A percentile compares a stretch with the other conserved stretches of the same genome.
Conservation (phyloP, 2,888 invertebrate species). For the Amphimallon solstitiale region DNA sequence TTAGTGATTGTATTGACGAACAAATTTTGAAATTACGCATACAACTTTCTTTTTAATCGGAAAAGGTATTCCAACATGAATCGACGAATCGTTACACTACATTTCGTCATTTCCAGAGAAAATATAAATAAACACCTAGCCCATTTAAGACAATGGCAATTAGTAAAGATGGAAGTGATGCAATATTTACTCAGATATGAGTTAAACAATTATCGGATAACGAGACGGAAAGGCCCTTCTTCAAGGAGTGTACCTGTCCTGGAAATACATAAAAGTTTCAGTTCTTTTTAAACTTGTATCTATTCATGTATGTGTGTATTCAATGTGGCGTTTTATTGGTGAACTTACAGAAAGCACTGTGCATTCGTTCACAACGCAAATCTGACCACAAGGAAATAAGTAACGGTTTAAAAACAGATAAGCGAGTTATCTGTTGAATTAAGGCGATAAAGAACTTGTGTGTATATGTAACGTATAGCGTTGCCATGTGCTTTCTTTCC, state of each 20-base stretch:
- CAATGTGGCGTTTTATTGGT: too few relatives aligned
- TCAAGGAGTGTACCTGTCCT: too few relatives aligned
- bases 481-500: constrained; percentile 6
- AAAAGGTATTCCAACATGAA: too few relatives aligned
- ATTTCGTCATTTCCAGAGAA: neutral
- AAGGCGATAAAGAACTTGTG: constrained; percentile 15
- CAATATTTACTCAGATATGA: constrained; percentile 12
- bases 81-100: neutral
- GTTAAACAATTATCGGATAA: constrained; percentile 1
- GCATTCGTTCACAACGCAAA: constrained; percentile 3
- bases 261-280: too few relatives aligned
- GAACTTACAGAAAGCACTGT: too few relatives aligned
- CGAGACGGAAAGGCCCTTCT: neutral
- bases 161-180: constrained; percentile 24
- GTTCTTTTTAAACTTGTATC: too few relatives aligned
- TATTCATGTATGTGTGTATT: too few relatives aligned
- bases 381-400: constrained; percentile 18
- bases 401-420: constrained; percentile 30
- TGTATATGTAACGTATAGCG: too few relatives aligned
- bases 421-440: constrained; percentile 30
- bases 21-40: too few relatives aligned
- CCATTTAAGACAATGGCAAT: constrained; percentile 13
- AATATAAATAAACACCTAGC: neutral
- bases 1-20: too few relatives aligned
- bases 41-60: too few relatives aligned